A percentile compares a stretch with the other conserved stretches of the same genome.
These are phyloP conservation scores for Manis crassicaudata DNA, from an alignment of 2,797 vertebrate species.

Conservation along the genomic window DNA sequence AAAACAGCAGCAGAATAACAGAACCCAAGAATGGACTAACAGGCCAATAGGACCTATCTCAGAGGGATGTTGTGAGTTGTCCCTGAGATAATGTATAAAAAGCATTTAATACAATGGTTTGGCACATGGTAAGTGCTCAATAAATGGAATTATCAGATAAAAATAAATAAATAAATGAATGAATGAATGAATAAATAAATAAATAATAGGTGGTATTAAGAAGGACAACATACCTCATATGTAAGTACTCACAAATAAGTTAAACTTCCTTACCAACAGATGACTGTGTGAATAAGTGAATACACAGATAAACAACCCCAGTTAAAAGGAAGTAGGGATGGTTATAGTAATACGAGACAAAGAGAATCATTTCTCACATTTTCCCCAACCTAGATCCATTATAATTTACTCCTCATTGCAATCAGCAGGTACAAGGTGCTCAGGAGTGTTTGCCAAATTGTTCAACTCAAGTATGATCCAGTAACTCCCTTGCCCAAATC, in stretches of 20 bases:
- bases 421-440: background rate
- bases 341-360: background rate
- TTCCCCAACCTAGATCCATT: background rate
- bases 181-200: too few relatives aligned
- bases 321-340: background rate
- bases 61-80: constrained; percentile 13
- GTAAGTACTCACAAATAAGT: background rate
- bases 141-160: constrained; percentile 33
- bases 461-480: background rate
- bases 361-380: background rate
- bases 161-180: too few relatives aligned
- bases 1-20: too few relatives aligned
- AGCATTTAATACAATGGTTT: constrained; percentile 45
- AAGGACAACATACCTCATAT: background rate
- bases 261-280: background rate
- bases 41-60: background rate
- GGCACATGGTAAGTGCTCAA: background rate
- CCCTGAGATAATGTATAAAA: constrained; percentile 25
- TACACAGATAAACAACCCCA: background rate
- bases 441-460: background rate
- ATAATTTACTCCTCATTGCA: background rate
- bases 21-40: too few relatives aligned
- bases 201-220: background rate
- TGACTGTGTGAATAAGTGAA: background rate
- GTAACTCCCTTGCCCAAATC: background rate